Conservation (phyloP, 2,113 vertebrate species). For the Siniperca knerii region DNA sequence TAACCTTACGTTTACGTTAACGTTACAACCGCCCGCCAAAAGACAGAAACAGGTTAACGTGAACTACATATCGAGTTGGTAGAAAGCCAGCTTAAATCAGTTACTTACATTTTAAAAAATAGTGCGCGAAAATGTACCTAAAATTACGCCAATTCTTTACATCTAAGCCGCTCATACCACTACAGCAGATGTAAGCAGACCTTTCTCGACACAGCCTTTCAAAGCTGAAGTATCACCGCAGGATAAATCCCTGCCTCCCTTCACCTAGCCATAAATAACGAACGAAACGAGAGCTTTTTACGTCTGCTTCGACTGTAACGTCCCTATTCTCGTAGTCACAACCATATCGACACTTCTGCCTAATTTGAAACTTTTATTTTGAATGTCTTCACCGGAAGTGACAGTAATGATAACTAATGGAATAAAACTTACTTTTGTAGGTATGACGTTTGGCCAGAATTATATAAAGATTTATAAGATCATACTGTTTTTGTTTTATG, state of each 20-base stretch:
- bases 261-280: not conserved
- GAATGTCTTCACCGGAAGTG: too few species aligned
- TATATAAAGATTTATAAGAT: too few species aligned
- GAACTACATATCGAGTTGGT: not conserved
- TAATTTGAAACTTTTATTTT: too few species aligned
- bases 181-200: not conserved
- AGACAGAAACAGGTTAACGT: not conserved
- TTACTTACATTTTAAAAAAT: not conserved
- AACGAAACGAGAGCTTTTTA: not conserved
- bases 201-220: not conserved
- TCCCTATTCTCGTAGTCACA: too few species aligned
- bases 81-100: not conserved
- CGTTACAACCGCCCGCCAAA: not conserved
- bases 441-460: too few species aligned
- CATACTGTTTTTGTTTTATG: too few species aligned
- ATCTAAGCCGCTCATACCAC: not conserved
- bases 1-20: not conserved
- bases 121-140: not conserved
- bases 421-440: too few species aligned
- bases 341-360: too few species aligned
- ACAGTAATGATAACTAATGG: too few species aligned
- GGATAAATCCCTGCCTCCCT: conserved; percentile 17
- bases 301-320: too few species aligned
- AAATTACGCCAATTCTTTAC: not conserved
- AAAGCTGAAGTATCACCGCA: not conserved